A percentile compares a stretch with the other conserved stretches of the same genome.
Evolutionary conservation across 2,113 vertebrate species (phyloP).

Genomic region (Anhinga rufa): DNA sequence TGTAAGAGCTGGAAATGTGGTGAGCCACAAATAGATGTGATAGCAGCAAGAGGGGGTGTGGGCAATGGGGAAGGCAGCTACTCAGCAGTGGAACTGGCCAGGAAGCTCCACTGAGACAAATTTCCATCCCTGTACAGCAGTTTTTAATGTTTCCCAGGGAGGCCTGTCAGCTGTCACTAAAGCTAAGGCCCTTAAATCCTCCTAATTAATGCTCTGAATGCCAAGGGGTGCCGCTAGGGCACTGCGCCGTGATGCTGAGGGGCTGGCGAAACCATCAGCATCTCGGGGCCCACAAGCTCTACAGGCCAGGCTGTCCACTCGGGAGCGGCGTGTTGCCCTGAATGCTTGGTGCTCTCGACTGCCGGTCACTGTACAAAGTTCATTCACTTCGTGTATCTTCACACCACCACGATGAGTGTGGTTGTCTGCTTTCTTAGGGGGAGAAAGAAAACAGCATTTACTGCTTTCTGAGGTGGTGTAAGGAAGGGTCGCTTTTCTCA

Average conservation of each 20-base stretch:
- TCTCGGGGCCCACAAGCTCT: neutral
- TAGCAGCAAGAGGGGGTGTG: neutral
- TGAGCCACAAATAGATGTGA: neutral
- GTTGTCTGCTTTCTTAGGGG: neutral
- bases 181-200: no score
- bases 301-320: rapidly evolving
- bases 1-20: neutral
- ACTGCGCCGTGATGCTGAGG: neutral
- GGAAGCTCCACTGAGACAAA: neutral
- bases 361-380: neutral
- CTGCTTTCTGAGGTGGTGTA: neutral
- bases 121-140: rapidly evolving
- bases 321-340: neutral
- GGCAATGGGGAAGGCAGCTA: neutral
- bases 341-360: no score
- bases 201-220: rapidly evolving
- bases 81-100: neutral
- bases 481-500: neutral
- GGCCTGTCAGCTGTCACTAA: neutral
- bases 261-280: neutral
- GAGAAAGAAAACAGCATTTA: neutral
- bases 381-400: neutral
- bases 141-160: neutral
- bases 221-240: neutral
- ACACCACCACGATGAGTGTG: rapidly evolving